phyloP scores from a whole-genome alignment of 2,797 vertebrate species.

The Onychomys torridus region DNA sequence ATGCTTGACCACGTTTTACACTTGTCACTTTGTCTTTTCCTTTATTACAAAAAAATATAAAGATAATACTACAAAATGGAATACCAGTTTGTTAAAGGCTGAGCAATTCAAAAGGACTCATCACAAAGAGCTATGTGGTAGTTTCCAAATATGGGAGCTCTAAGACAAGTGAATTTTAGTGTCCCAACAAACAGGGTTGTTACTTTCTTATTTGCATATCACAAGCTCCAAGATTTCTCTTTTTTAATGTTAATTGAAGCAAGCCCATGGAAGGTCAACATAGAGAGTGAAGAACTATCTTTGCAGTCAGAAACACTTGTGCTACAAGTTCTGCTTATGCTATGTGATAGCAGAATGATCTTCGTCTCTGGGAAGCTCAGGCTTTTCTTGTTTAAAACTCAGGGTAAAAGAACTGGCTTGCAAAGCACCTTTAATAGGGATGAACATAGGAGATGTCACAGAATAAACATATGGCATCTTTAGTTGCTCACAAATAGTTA shows the following conservation, averaged over 20 bases:
- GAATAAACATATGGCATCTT: background rate
- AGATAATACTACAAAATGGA: background rate
- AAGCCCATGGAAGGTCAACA: background rate
- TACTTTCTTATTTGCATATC: background rate
- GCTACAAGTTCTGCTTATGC: background rate
- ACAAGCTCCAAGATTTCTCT: background rate
- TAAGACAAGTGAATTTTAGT: background rate
- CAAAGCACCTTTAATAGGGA: background rate
- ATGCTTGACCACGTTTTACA: background rate
- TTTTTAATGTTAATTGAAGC: background rate
- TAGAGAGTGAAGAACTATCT: background rate
- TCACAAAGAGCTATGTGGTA: background rate
- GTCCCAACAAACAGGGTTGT: background rate
- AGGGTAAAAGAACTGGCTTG: background rate
- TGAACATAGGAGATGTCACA: background rate
- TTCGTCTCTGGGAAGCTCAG: background rate
- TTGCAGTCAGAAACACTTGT: background rate
- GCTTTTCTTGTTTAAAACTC: background rate
- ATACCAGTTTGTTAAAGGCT: background rate
- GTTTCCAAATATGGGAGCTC: background rate
- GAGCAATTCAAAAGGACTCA: background rate
- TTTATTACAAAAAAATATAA: background rate
- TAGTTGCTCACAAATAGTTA: background rate
- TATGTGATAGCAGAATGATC: background rate
- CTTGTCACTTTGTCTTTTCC: background rate